Evolutionary conservation across 1,140 invertebrate species (phyloP), one percentile per base, ranked within the genome.

Genomic region (Drosophila parvula): DNA sequence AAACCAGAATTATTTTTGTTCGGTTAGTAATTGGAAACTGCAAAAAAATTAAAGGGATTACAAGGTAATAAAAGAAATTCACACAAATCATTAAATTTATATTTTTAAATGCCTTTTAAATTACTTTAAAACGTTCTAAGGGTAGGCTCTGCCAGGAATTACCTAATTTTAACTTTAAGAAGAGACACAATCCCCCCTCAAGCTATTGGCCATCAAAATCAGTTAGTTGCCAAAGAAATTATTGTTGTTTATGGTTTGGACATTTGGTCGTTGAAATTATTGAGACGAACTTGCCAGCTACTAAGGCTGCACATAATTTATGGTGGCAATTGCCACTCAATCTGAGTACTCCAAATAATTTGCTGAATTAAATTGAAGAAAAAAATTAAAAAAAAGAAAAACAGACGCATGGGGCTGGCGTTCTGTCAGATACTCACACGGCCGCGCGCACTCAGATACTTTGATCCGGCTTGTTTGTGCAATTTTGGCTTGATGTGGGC

Each of bases 401-500:
- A 67, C 47, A 30, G 38, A 28, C 73, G 48, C 55, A 11, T 43
- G 40, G 4, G 2, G 6, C 32, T 43, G 70, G 28, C 58, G 51
- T 71, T 73, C 70, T 73, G 73, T 63, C 38, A 32, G 51, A 74
- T 43, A 62, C 68, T 34, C 27, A n/a, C n/a, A 62, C 47, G 27
- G 27, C 36, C 16, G 34, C 47, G 55, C 10, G 22, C 62, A 50
- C 61, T 47, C 45, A 50, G 34, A 62, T 16, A 56, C 57, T 57
- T 48, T 32, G 41, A 27, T 27, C 9, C 14, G 28, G 44, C 67
- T 76, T 65, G 82, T 82, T 86, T 79, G 64, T 43, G 34, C 63
- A 70, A 63, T 88, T 86, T 55, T 62, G 67, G 61, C 57, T 80
- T 71, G 71, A 82, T 86, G 84, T 88, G 79, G 83, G 84, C 83